A percentile compares a stretch with the other conserved stretches of the same genome.
These are phyloP conservation scores for Eptesicus fuscus DNA, from an alignment of 2,113 vertebrate species.

Conservation along the genomic window DNA sequence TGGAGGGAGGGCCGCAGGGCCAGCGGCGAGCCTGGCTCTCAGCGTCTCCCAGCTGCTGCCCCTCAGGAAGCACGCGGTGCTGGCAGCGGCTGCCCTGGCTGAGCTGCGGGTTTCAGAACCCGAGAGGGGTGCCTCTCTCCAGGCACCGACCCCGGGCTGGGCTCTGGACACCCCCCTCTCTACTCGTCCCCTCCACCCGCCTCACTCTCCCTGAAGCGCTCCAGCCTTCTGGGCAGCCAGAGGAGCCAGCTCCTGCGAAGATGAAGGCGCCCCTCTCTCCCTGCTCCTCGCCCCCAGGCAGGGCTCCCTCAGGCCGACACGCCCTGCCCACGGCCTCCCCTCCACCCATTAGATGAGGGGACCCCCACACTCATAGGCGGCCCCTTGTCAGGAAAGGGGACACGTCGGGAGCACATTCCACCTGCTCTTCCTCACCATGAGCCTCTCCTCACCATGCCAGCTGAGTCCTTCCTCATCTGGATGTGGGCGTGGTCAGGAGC, in stretches of 20 bases:
- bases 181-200: fast-evolving
- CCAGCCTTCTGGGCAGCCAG: background rate
- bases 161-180: background rate
- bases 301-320: fast-evolving
- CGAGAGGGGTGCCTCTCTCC: background rate
- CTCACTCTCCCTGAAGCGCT: background rate
- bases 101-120: background rate
- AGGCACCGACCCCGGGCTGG: background rate
- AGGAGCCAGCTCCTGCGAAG: background rate
- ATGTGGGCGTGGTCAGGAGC: too few species aligned
- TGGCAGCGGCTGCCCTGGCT: background rate
- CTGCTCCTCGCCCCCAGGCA: background rate
- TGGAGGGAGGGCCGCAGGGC: too few species aligned
- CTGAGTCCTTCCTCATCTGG: too few species aligned
- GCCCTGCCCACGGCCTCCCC: background rate
- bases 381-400: background rate
- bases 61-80: fast-evolving
- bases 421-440: background rate
- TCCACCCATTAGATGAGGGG: background rate
- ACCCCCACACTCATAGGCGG: background rate
- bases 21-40: too few species aligned
- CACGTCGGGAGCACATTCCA: too few species aligned
- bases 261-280: too few species aligned
- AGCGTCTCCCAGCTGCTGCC: too few species aligned
- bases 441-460: background rate